Evolutionary conservation across 2,113 vertebrate species (phyloP), one percentile per base, ranked within the genome.

Genomic region (Erythrolamprus reginae): DNA sequence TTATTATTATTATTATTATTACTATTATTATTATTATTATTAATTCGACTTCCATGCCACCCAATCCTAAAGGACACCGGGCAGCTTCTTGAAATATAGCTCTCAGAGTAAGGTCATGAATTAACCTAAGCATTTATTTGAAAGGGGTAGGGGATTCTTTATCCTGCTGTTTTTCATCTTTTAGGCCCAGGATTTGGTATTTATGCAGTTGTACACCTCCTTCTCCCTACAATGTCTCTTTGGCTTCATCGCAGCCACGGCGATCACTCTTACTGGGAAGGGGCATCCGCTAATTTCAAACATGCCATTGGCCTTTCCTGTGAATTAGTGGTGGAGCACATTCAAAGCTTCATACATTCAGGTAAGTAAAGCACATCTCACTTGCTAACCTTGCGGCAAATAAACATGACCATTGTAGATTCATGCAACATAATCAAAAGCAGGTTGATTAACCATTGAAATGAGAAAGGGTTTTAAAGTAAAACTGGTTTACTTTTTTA

Each of bases 181-280:
- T 82, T 92, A 99, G 99, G 99, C n/a, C 99, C 99, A 0, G 98
- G 98, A 1, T 99, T 99, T 89, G 99, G 98, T 91, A 98, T 99
- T 95, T 99, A 99, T 89, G 98, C 98, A 1, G 98, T 99, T 88
- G 98, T 98, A 92, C 98, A 99, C 95, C 98, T 99, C 84, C 98
- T 99, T 89, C 98, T 99, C 90, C 99, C 99, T 4, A 98, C 99
- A 92, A 99, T 99, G 98, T 97, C 99, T 3, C 96, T 99, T 24
- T 99, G 99, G 99, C 98, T 99, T 87, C 97, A 98, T 89, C 98
- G 99, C 88, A 99, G 98, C 95, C 98, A 98, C 1, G 98, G 98
- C 83, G 98, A 99, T 95, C 98, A 99, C 94, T 97, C 98, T 9
- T 99, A 99, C 95, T 99, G 99, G 99, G 99, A 99, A 0, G 93